phyloP scores from a whole-genome alignment of 2,888 invertebrate genomes.

The Temnothorax rugatulus region DNA sequence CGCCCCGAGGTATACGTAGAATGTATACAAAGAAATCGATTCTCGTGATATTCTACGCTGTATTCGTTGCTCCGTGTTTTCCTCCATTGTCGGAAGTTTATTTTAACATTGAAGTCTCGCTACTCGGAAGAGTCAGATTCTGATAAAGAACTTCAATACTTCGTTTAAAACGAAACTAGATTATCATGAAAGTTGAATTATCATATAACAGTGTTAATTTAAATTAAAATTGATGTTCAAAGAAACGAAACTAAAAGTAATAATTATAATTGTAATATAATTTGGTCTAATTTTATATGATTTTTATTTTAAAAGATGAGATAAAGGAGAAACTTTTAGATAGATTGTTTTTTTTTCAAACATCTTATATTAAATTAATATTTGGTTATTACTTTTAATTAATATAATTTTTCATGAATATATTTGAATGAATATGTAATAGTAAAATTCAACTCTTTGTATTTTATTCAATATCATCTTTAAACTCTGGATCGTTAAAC shows the following conservation, averaged over 20 bases:
- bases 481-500: not conserved
- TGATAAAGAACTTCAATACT: constrained; percentile 1
- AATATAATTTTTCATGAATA: not conserved
- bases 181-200: not conserved
- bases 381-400: not conserved
- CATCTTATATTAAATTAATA: not conserved
- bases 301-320: not conserved
- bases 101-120: not conserved
- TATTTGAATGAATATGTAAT: not conserved
- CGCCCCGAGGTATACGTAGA: constrained; percentile 40
- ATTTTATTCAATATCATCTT: not conserved
- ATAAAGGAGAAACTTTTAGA: not conserved
- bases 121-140: not conserved
- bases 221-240: not conserved
- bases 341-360: not conserved
- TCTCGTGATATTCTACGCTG: not conserved
- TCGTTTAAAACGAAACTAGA: not conserved
- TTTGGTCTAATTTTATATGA: not conserved
- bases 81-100: not conserved
- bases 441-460: not conserved
- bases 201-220: not conserved
- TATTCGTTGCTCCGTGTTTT: not conserved
- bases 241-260: not conserved
- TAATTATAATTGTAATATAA: not conserved
- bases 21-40: constrained; percentile 32